phyloP scores from a whole-genome alignment of 2,797 vertebrate genomes.

The Halcyon smyrnensis region DNA sequence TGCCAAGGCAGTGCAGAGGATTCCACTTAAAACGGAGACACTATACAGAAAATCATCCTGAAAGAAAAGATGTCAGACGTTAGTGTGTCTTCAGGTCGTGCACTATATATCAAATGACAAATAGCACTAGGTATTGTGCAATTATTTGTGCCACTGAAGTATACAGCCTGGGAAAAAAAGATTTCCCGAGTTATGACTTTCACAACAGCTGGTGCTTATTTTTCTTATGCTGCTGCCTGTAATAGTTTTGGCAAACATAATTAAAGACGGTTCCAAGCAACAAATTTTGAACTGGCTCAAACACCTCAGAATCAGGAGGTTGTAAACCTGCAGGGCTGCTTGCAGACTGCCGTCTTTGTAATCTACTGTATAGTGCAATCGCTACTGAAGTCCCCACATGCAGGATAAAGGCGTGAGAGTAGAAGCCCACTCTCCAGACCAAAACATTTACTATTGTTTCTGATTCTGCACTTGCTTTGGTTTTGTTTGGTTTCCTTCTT shows the following conservation, averaged over 20 bases:
- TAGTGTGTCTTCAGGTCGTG: neutral
- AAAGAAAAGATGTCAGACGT: conserved; percentile 42
- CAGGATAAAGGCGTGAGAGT: neutral
- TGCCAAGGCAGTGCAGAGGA: conserved; percentile 90
- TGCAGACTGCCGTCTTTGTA: neutral
- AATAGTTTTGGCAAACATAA: neutral
- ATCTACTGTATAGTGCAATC: neutral
- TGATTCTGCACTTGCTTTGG: neutral
- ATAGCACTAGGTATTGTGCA: neutral
- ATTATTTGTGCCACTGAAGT: neutral
- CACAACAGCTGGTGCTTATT: neutral
- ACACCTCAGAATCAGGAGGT: neutral
- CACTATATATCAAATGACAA: neutral
- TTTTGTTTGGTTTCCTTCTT: neutral
- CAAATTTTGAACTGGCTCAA: neutral
- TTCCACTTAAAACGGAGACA: conserved; percentile 94
- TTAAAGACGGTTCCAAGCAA: neutral
- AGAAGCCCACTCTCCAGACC: neutral
- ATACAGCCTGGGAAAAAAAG: neutral
- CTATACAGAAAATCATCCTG: conserved; percentile 96
- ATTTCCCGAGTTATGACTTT: neutral
- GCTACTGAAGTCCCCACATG: neutral
- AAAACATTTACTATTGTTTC: neutral
- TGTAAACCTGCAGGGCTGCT: neutral
- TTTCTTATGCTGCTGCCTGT: neutral